These are phyloP conservation scores for Hydractinia symbiolongicarpus DNA, from an alignment of 30 jellyfish, hydroid and myxozoan genomes.

Conservation along the genomic window DNA sequence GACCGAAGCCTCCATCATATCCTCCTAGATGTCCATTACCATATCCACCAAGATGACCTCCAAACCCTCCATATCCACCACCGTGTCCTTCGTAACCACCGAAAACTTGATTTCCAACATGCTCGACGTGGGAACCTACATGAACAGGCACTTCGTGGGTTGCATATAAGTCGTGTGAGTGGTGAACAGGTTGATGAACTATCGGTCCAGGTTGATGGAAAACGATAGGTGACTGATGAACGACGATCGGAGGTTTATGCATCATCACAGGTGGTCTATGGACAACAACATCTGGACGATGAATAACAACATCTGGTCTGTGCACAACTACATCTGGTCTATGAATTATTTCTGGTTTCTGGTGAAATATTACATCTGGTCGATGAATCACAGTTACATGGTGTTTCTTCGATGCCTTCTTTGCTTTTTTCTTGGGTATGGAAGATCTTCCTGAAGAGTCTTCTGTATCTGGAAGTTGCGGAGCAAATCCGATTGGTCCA, in stretches of 20 bases:
- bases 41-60: slow-evolving; percentile 22
- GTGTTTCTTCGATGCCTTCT: slow-evolving; percentile 52
- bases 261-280: slow-evolving; percentile 90
- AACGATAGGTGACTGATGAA: slow-evolving; percentile 86
- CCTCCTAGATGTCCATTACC: slow-evolving; percentile 32
- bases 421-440: slow-evolving; percentile 20
- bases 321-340: slow-evolving; percentile 90
- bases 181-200: slow-evolving; percentile 62
- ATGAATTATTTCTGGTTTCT: slow-evolving; percentile 74
- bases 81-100: slow-evolving; percentile 32
- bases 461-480: slow-evolving; percentile 42
- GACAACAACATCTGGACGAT: slow-evolving; percentile 84
- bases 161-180: slow-evolving; percentile 61
- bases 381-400: slow-evolving; percentile 74
- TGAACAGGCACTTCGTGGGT: slow-evolving; percentile 71
- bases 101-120: slow-evolving; percentile 20
- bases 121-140: slow-evolving; percentile 69
- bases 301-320: slow-evolving; percentile 85
- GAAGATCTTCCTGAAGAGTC: slow-evolving; percentile 25
- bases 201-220: slow-evolving; percentile 84
- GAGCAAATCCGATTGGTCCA: slow-evolving; percentile 37
- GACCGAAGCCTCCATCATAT: slow-evolving; percentile 19
- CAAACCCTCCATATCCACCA: slow-evolving; percentile 28
- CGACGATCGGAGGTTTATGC: slow-evolving; percentile 79
- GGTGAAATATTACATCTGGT: slow-evolving; percentile 80